Conservation (phyloP, 2,888 invertebrate genomes). For the Zaprionus bogoriensis region DNA sequence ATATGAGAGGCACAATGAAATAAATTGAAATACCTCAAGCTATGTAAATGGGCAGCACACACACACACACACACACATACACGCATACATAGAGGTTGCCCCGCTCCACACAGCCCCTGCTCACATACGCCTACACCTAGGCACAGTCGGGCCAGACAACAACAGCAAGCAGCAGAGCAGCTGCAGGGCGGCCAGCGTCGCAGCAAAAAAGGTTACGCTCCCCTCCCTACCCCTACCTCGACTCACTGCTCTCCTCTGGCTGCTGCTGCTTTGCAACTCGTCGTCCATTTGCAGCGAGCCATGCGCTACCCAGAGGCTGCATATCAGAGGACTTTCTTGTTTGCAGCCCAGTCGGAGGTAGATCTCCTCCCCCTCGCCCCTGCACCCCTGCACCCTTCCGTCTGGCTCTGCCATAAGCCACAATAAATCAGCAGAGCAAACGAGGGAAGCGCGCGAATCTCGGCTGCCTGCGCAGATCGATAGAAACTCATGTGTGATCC, state of each 20-base stretch:
- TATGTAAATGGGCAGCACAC: conserved; percentile 71
- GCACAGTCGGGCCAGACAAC: conserved; percentile 33
- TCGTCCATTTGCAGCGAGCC: conserved; percentile 30
- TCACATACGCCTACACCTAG: conserved; percentile 27
- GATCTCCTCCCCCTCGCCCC: not conserved
- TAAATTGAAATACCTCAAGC: conserved; percentile 78
- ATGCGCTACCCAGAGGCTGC: conserved; percentile 23
- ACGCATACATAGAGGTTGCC: conserved; percentile 3
- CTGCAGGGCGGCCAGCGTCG: conserved; percentile 25
- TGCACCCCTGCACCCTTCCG: not conserved
- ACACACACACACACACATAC: conserved; percentile 32
- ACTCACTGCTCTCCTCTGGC: not conserved
- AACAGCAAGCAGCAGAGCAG: conserved; percentile 15
- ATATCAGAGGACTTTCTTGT: conserved; percentile 34
- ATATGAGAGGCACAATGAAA: conserved; percentile 79
- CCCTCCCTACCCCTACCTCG: not conserved
- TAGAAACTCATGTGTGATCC: not conserved
- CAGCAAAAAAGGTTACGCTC: conserved; percentile 16
- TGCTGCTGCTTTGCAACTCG: not conserved
- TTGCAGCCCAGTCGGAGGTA: conserved; percentile 18
- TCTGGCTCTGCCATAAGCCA: not conserved
- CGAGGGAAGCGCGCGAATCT: not conserved
- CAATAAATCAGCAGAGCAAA: not conserved
- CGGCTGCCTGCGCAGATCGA: too few relatives aligned
- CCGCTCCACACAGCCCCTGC: too few relatives aligned